A percentile compares a stretch with the other conserved stretches of the same genome.
Conservation (phyloP, 2,797 vertebrate species). For the Brachymystax lenok region DNA sequence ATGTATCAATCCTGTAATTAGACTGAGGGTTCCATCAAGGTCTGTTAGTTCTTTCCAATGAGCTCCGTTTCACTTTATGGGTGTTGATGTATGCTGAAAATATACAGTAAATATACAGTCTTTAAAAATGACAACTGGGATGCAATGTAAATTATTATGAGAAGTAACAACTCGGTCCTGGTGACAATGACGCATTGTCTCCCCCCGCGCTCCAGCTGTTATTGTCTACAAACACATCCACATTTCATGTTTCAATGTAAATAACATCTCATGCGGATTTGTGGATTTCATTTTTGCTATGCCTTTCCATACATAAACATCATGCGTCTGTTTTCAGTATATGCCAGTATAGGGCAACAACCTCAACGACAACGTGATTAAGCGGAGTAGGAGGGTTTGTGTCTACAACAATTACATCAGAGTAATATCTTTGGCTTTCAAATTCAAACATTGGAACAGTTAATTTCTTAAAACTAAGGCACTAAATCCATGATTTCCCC, state of each 20-base stretch:
- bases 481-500: constrained; percentile 54
- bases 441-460: constrained; percentile 44
- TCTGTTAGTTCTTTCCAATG: no score
- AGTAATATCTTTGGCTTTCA: constrained; percentile 42
- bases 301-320: neutral
- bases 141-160: neutral
- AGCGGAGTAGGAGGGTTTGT: constrained; percentile 21
- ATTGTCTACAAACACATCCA: no score
- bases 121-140: neutral
- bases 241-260: neutral
- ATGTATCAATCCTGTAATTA: no score
- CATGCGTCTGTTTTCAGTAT: constrained; percentile 8
- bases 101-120: neutral
- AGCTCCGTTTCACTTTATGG: neutral
- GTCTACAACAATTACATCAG: constrained; percentile 35
- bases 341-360: constrained; percentile 11
- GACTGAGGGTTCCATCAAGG: no score
- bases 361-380: constrained; percentile 21
- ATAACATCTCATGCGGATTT: neutral
- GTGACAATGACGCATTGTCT: neutral
- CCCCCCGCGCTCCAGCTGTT: neutral
- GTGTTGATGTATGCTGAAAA: no score
- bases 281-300: neutral
- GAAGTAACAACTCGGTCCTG: neutral
- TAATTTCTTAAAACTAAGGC: constrained; percentile 30